These are phyloP conservation scores for Callosobruchus maculatus DNA, from an alignment of 2,888 invertebrate species.

Conservation along the genomic window DNA sequence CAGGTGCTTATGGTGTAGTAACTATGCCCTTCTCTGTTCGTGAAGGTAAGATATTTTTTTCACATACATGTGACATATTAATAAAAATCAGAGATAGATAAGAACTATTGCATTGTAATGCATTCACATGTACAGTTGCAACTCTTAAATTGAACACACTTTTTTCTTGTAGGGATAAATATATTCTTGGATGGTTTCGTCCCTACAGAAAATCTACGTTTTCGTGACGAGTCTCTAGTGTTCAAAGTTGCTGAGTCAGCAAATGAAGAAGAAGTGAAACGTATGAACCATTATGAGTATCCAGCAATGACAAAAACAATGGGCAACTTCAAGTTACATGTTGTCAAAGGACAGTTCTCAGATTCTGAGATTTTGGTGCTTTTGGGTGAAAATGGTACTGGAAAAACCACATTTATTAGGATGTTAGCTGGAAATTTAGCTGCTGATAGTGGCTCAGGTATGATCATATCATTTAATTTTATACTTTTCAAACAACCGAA, in stretches of 20 bases:
- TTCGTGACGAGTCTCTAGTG: slow-evolving; percentile 93
- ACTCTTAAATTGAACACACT: background rate
- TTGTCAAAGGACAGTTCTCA: slow-evolving; percentile 91
- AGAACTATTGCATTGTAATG: too few relatives aligned
- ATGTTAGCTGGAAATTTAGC: slow-evolving; percentile 95
- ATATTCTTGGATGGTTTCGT: slow-evolving; percentile 99
- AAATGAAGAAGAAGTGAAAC: slow-evolving; percentile 94
- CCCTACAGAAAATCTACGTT: slow-evolving; percentile 97
- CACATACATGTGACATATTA: background rate
- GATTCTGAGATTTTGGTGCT: slow-evolving; percentile 99
- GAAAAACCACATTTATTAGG: slow-evolving; percentile 98
- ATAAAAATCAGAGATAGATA: too few relatives aligned
- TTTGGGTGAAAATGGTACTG: slow-evolving; percentile 96
- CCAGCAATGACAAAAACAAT: slow-evolving; percentile 87
- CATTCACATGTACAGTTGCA: too few relatives aligned
- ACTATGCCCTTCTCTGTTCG: slow-evolving; percentile 99
- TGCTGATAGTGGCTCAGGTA: slow-evolving; percentile 77
- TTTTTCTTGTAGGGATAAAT: slow-evolving; percentile 68
- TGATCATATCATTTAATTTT: slow-evolving; percentile 4
- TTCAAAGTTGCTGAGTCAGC: slow-evolving; percentile 99
- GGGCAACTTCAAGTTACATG: slow-evolving; percentile 73
- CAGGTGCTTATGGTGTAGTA: slow-evolving; percentile 98
- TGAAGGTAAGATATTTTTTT: slow-evolving; percentile 67
- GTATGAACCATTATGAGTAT: slow-evolving; percentile 95
- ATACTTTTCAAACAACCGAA: too few relatives aligned